A percentile compares a stretch with the other conserved stretches of the same genome.
Conservation (phyloP, 2,797 vertebrate genomes). For the Phataginus tricuspis region DNA sequence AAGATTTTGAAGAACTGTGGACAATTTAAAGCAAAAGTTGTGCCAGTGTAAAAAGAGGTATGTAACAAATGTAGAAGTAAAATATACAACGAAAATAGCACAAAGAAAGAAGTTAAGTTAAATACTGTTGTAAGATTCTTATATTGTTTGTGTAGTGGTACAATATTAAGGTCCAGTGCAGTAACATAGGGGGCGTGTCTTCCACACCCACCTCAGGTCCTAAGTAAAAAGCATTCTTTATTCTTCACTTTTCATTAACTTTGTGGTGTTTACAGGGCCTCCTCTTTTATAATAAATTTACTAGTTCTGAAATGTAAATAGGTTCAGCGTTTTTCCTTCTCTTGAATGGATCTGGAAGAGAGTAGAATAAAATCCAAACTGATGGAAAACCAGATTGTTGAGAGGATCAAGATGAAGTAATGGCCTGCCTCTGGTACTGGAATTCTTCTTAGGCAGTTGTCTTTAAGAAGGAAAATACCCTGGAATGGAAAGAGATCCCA, state of each 20-base stretch:
- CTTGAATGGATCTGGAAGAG: not conserved
- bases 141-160: not conserved
- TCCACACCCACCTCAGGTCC: not conserved
- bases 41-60: not conserved
- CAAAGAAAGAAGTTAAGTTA: not conserved
- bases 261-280: not conserved
- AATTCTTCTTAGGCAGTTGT: not conserved
- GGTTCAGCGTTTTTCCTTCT: not conserved
- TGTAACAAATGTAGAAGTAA: not conserved
- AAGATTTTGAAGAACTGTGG: not conserved
- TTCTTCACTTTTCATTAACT: not conserved
- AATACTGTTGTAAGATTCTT: not conserved
- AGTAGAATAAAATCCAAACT: not conserved
- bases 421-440: not conserved
- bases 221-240: not conserved
- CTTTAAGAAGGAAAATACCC: not conserved
- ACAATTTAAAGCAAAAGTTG: not conserved
- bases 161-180: not conserved
- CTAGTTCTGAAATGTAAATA: not conserved
- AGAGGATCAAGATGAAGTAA: not conserved
- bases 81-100: not conserved
- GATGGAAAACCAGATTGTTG: not conserved
- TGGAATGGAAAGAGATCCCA: not conserved
- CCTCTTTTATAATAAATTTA: not conserved
- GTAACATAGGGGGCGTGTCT: not conserved